phyloP scores from a whole-genome alignment of 1,140 invertebrate genomes.

The Brachionus manjavacas region DNA sequence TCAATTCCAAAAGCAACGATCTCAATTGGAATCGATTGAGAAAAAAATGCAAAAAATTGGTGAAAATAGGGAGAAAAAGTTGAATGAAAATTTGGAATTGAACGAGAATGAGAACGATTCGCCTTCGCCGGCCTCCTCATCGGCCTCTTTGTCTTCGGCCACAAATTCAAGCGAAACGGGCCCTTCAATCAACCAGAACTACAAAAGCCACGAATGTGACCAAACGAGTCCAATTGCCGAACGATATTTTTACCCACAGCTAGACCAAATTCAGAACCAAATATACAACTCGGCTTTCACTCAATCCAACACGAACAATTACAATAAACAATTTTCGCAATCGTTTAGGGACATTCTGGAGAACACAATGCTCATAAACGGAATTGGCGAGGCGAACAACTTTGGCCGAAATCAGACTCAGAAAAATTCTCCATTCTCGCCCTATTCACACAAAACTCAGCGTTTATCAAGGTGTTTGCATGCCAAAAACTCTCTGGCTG shows the following conservation, averaged over 20 bases:
- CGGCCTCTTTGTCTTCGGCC: constrained; percentile 21
- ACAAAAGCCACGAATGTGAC: not conserved
- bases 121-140: not conserved
- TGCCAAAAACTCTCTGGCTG: not conserved
- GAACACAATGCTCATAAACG: constrained; percentile 39
- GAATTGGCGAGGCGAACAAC: not conserved
- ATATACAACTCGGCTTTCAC: not conserved
- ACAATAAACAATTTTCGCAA: constrained; percentile 29
- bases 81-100: constrained; percentile 20
- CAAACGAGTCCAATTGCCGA: not conserved
- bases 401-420: not conserved
- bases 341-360: constrained; percentile 28
- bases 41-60: constrained; percentile 28
- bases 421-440: not conserved
- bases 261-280: not conserved
- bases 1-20: constrained; percentile 29
- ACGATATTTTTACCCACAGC: not conserved
- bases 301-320: not conserved
- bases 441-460: not conserved
- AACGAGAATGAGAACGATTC: not conserved
- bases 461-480: not conserved
- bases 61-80: not conserved
- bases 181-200: not conserved
- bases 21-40: not conserved
- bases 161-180: constrained; percentile 11